Evolutionary conservation across 2,888 invertebrate genomes (phyloP).

Genomic region (Catonia carolina): DNA sequence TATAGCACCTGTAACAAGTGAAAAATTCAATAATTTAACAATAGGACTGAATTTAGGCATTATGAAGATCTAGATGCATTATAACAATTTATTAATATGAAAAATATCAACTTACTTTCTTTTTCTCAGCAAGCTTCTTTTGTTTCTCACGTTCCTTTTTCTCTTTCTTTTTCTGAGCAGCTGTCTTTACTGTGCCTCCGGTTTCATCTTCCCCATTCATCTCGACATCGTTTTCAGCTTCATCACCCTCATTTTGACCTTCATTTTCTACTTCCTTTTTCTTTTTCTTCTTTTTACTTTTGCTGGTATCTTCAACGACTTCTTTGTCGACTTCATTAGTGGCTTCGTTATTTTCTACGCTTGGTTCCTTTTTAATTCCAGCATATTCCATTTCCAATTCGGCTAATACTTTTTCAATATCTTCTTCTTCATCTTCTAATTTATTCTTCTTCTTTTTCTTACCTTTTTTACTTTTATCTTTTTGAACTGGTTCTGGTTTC

Average conservation of each 20-base stretch:
- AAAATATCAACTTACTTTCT: constrained; percentile 40
- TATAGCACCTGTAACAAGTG: too few relatives aligned
- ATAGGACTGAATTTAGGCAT: too few relatives aligned
- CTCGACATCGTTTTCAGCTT: constrained; percentile 48
- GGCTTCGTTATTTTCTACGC: constrained; percentile 27
- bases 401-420: constrained; percentile 74
- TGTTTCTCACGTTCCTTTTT: constrained; percentile 76
- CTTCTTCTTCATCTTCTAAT: constrained; percentile 69
- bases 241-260: constrained; percentile 41
- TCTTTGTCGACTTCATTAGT: constrained; percentile 27
- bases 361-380: constrained; percentile 42
- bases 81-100: too few relatives aligned
- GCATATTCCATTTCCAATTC: constrained; percentile 76
- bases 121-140: constrained; percentile 64
- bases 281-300: constrained; percentile 37
- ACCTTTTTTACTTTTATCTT: constrained; percentile 27
- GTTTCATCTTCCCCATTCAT: constrained; percentile 53
- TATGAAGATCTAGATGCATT: too few relatives aligned
- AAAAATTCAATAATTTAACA: too few relatives aligned
- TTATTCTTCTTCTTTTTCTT: constrained; percentile 55
- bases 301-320: constrained; percentile 28
- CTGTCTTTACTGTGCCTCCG: constrained; percentile 61
- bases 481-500: constrained; percentile 18
- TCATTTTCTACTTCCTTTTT: constrained; percentile 42
- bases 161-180: constrained; percentile 84